Conservation (phyloP, 2,888 invertebrate species). For the Pantelozetes paolii region DNA sequence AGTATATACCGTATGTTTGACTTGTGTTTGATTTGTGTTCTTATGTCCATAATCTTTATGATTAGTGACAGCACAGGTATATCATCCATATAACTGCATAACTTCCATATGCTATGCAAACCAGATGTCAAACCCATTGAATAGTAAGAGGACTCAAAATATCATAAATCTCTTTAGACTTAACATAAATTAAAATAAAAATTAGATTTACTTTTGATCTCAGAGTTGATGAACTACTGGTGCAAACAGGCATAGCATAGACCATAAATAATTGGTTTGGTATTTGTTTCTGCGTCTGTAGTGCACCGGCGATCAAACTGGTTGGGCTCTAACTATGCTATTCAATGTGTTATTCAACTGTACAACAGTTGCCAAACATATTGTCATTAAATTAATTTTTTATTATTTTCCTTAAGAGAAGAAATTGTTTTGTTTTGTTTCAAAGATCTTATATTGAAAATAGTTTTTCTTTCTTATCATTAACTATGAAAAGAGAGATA, state of each 20-base stretch:
- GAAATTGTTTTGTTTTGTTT: not conserved
- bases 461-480: not conserved
- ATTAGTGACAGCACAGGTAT: not conserved
- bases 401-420: not conserved
- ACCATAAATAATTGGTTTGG: not conserved
- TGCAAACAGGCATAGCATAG: not conserved
- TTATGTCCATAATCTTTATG: not conserved
- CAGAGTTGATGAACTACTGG: not conserved
- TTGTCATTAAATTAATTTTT: conserved; percentile 21
- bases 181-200: not conserved
- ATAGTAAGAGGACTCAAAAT: not conserved
- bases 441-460: not conserved
- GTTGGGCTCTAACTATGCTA: not conserved
- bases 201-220: not conserved
- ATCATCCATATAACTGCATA: not conserved
- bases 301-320: not conserved
- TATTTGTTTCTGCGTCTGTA: not conserved
- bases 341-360: conserved; percentile 21
- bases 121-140: not conserved
- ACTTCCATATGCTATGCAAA: too few relatives aligned
- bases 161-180: not conserved
- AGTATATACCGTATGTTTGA: too few relatives aligned
- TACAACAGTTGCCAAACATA: not conserved
- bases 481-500: not conserved
- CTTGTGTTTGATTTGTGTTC: not conserved